Percentiles rank a stretch among this genome's conserved stretches.
Conservation (phyloP, 2,888 invertebrate genomes). For the Exephanes ischioxanthus region DNA sequence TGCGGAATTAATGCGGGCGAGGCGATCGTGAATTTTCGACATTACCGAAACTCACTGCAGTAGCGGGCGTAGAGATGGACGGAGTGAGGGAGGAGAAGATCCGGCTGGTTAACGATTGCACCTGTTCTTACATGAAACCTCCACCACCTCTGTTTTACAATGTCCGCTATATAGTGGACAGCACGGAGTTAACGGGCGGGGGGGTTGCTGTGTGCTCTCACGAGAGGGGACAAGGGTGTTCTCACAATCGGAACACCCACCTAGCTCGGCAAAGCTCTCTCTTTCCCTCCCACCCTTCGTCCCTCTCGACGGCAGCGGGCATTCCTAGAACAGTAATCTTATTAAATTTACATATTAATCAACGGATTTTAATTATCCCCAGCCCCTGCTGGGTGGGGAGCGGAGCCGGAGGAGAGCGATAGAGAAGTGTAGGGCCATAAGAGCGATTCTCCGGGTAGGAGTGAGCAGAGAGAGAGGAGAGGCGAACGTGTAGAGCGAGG, state of each 20-base stretch:
- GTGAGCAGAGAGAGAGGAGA: slow-evolving; percentile 70
- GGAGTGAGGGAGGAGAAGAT: slow-evolving; percentile 12
- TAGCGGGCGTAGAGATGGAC: slow-evolving; percentile 29
- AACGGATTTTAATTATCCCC: slow-evolving; percentile 98
- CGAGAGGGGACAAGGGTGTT: slow-evolving; percentile 52
- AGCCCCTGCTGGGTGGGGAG: slow-evolving; percentile 85
- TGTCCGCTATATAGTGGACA: slow-evolving; percentile 40
- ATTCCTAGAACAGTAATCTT: slow-evolving; percentile 98
- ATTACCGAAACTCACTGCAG: slow-evolving; percentile 47
- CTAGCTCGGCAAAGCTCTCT: slow-evolving; percentile 56
- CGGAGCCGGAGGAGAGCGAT: slow-evolving; percentile 71
- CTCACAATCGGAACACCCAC: slow-evolving; percentile 68
- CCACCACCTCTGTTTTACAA: slow-evolving; percentile 44
- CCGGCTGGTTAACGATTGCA: slow-evolving; percentile 66
- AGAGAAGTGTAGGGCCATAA: slow-evolving; percentile 71
- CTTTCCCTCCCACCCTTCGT: slow-evolving; percentile 41
- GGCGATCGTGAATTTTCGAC: slow-evolving; percentile 60
- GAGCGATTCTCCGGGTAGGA: slow-evolving; percentile 66
- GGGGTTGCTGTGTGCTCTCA: slow-evolving; percentile 14
- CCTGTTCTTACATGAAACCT: slow-evolving; percentile 67
- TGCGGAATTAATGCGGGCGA: slow-evolving; percentile 44
- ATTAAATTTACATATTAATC: slow-evolving; percentile 99
- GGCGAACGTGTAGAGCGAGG: slow-evolving; percentile 60
- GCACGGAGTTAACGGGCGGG: not conserved
- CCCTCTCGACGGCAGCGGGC: slow-evolving; percentile 85